phyloP scores from a whole-genome alignment of 2,113 vertebrate genomes.

The Eonycteris spelaea region DNA sequence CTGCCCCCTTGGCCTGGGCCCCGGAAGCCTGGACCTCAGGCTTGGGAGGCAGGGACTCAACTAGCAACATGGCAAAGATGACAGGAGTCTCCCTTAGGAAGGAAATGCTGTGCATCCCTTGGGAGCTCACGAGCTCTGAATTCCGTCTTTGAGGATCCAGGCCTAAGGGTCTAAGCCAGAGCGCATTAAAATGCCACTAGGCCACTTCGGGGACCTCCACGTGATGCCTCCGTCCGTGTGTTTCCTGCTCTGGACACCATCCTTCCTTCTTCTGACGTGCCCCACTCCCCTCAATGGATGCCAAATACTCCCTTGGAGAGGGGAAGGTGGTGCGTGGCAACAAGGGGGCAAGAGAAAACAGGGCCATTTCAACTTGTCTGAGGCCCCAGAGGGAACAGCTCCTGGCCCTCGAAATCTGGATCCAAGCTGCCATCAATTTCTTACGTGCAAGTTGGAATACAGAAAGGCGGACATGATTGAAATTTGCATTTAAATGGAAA shows the following conservation, averaged over 20 bases:
- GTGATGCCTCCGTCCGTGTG: rapidly evolving
- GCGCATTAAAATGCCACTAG: not conserved
- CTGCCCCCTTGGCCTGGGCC: not conserved
- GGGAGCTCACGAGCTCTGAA: rapidly evolving
- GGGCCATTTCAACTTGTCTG: conserved; percentile 34
- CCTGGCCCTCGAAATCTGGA: conserved; percentile 73
- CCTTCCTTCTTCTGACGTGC: not conserved
- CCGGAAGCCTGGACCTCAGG: not conserved
- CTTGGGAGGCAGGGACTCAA: not conserved
- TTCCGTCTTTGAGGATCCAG: too few species aligned
- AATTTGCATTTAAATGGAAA: conserved; percentile 90
- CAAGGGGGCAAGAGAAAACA: not conserved
- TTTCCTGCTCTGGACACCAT: rapidly evolving
- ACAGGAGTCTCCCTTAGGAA: not conserved
- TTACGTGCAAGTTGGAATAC: conserved; percentile 66
- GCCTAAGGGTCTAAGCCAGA: not conserved
- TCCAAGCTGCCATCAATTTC: conserved; percentile 78
- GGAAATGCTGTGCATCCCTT: rapidly evolving
- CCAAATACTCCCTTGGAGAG: not conserved
- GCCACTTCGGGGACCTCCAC: rapidly evolving
- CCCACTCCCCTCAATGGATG: not conserved
- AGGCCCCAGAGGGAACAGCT: conserved; percentile 64
- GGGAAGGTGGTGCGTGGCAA: too few species aligned
- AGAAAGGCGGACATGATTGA: conserved; percentile 85
- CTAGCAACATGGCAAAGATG: too few species aligned